Conservation (phyloP, 2,888 invertebrate genomes). For the Gastracanthus pulcherrimus region DNA sequence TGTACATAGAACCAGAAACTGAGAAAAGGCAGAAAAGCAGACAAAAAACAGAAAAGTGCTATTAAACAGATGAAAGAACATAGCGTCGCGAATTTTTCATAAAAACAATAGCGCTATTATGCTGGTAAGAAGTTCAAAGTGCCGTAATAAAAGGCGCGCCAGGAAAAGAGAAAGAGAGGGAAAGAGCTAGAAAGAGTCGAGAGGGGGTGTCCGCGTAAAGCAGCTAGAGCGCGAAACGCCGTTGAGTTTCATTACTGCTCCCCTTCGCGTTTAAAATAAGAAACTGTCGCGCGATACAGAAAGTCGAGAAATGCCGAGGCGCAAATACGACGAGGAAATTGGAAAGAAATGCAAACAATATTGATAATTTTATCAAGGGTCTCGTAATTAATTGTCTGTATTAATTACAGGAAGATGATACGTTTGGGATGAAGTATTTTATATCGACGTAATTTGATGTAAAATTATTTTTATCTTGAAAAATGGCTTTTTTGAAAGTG, state of each 20-base stretch:
- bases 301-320: too few relatives aligned
- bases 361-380: neutral
- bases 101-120: constrained; percentile 33
- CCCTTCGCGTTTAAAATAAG: neutral
- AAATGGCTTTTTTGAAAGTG: too few relatives aligned
- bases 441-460: neutral
- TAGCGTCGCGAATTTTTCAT: constrained; percentile 19
- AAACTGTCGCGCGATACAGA: neutral
- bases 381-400: neutral
- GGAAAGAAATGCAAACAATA: neutral
- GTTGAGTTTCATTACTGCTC: constrained; percentile 35
- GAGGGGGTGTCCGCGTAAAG: neutral
- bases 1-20: neutral
- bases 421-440: too few relatives aligned
- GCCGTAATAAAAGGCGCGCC: constrained; percentile 34
- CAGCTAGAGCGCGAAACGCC: neutral
- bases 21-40: neutral
- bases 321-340: neutral
- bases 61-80: constrained; percentile 25
- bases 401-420: too few relatives aligned
- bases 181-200: neutral
- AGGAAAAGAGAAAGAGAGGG: neutral
- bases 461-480: too few relatives aligned
- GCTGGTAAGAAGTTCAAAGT: constrained; percentile 30
- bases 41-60: constrained; percentile 32